These are phyloP conservation scores for Germaria angustata DNA, from an alignment of 2,888 invertebrate species.

Conservation along the genomic window DNA sequence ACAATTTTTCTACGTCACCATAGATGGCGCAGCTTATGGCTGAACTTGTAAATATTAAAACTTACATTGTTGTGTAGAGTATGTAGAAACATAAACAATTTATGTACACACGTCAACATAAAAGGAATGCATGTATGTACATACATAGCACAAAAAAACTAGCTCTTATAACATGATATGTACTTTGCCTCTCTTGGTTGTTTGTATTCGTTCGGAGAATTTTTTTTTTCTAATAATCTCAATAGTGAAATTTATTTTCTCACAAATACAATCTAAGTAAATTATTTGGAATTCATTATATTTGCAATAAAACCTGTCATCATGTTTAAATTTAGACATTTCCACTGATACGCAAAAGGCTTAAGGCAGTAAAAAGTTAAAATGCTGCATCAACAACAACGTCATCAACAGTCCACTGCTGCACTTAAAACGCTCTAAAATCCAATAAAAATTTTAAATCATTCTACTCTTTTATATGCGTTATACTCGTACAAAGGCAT, in stretches of 20 bases:
- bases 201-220: too few relatives aligned
- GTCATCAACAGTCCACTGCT: not conserved
- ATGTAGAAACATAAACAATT: too few relatives aligned
- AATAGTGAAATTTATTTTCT: not conserved
- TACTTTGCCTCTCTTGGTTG: too few relatives aligned
- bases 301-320: constrained; percentile 30
- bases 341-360: constrained; percentile 11
- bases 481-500: not conserved
- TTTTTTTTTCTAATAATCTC: too few relatives aligned
- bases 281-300: constrained; percentile 35
- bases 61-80: too few relatives aligned
- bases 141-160: too few relatives aligned
- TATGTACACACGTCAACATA: too few relatives aligned
- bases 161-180: too few relatives aligned
- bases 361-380: constrained; percentile 1
- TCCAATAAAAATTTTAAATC: constrained; percentile 2
- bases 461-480: not conserved
- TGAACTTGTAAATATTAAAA: too few relatives aligned
- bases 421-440: not conserved
- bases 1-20: too few relatives aligned
- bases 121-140: too few relatives aligned
- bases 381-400: not conserved
- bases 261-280: not conserved
- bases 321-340: constrained; percentile 41
- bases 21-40: too few relatives aligned